Conservation (phyloP, 2,797 vertebrate genomes). For the Leptoclinus maculatus region DNA sequence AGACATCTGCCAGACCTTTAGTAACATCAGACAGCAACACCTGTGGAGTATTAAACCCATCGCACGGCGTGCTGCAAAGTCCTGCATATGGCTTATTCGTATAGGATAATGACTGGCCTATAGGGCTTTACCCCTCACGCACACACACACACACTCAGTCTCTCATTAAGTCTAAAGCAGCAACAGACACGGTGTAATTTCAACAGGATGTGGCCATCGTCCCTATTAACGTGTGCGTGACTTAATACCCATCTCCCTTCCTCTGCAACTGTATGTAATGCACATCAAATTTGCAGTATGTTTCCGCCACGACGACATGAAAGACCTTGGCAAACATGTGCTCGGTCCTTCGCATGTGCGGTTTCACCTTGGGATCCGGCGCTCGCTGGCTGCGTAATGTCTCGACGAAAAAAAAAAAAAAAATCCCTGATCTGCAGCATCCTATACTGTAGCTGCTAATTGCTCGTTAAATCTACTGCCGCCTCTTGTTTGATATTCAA, state of each 20-base stretch:
- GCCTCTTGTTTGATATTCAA: constrained; percentile 74
- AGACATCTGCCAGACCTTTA: constrained; percentile 29
- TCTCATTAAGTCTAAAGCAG: constrained; percentile 76
- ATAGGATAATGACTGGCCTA: constrained; percentile 76
- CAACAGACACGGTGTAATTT: constrained; percentile 78
- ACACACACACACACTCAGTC: constrained; percentile 51
- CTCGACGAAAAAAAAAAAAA: constrained; percentile 19
- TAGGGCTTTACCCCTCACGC: constrained; percentile 61
- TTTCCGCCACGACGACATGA: constrained; percentile 67
- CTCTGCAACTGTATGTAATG: constrained; percentile 63
- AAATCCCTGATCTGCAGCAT: constrained; percentile 54
- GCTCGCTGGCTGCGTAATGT: constrained; percentile 59
- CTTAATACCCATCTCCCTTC: constrained; percentile 73
- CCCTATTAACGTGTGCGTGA: constrained; percentile 73
- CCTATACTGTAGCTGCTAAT: constrained; percentile 67
- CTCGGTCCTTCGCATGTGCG: constrained; percentile 51
- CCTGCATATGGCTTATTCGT: constrained; percentile 66
- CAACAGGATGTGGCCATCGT: constrained; percentile 78
- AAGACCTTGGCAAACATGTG: constrained; percentile 61
- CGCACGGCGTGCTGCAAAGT: constrained; percentile 25
- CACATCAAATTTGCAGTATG: constrained; percentile 63
- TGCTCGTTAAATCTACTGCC: constrained; percentile 73
- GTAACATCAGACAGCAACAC: constrained; percentile 66
- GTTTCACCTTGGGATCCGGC: constrained; percentile 69
- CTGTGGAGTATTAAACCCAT: constrained; percentile 69